Conservation (phyloP, 2,888 invertebrate genomes). For the Acleris sparsana region DNA sequence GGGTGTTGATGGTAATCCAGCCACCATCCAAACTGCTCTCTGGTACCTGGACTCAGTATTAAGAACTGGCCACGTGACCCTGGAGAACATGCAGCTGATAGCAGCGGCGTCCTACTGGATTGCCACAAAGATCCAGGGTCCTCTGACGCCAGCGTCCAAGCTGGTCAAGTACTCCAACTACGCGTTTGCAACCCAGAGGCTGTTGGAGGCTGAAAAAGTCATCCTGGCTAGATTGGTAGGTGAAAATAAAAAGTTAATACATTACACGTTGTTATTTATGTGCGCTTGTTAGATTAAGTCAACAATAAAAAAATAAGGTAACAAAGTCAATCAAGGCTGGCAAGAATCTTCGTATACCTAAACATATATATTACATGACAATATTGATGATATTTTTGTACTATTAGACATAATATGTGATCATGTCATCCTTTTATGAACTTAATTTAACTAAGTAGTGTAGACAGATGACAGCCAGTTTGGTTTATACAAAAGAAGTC, state of each 20-base stretch:
- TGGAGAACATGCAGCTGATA: constrained; percentile 61
- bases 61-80: constrained; percentile 44
- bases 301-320: too few relatives aligned
- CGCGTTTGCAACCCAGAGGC: constrained; percentile 51
- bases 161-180: constrained; percentile 54
- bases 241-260: neutral
- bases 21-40: constrained; percentile 60
- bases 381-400: too few relatives aligned
- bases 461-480: too few relatives aligned
- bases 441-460: too few relatives aligned
- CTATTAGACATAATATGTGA: too few relatives aligned
- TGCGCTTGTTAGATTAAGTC: too few relatives aligned
- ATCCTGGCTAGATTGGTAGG: constrained; percentile 61
- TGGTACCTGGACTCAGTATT: constrained; percentile 69
- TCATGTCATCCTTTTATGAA: too few relatives aligned
- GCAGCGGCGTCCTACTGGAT: constrained; percentile 73
- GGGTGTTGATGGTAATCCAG: constrained; percentile 55
- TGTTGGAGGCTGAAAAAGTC: constrained; percentile 56
- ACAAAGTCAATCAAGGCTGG: too few relatives aligned
- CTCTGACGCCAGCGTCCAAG: constrained; percentile 45
- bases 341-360: too few relatives aligned
- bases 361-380: too few relatives aligned
- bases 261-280: too few relatives aligned
- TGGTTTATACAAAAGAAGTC: too few relatives aligned
- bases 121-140: constrained; percentile 63